phyloP scores from a whole-genome alignment of 2,113 vertebrate genomes.

The Poecilia latipinna region DNA sequence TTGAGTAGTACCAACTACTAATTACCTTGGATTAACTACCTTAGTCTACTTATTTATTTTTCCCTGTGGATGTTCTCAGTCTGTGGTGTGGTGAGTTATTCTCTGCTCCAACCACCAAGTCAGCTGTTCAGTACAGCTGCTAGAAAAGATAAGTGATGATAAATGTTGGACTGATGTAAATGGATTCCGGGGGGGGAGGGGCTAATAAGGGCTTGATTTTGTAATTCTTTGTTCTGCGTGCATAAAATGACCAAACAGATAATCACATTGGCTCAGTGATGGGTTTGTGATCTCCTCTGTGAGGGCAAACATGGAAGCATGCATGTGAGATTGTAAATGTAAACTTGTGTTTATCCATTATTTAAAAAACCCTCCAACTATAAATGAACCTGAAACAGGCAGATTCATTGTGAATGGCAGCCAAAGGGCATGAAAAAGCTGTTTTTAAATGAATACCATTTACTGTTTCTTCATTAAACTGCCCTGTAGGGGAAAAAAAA shows the following conservation, averaged over 20 bases:
- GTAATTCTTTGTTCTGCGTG: too few species aligned
- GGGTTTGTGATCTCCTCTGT: constrained; percentile 20
- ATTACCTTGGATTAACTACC: too few species aligned
- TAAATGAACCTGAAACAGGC: constrained; percentile 21
- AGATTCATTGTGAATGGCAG: neutral
- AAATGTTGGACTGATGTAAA: too few species aligned
- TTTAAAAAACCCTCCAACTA: neutral
- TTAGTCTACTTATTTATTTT: too few species aligned
- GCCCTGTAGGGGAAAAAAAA: neutral
- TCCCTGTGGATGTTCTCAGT: too few species aligned
- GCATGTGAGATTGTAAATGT: constrained; percentile 25
- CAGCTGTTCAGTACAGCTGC: too few species aligned
- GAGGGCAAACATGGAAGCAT: constrained; percentile 20
- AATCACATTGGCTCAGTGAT: constrained; percentile 44
- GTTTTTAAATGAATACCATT: constrained; percentile 3
- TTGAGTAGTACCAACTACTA: too few species aligned
- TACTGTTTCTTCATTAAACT: constrained; percentile 2
- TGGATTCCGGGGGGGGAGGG: too few species aligned
- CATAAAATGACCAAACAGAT: neutral
- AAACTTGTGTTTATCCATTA: constrained; percentile 1
- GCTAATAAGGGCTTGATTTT: too few species aligned
- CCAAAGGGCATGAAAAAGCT: constrained; percentile 23
- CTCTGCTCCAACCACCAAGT: too few species aligned
- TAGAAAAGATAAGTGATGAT: too few species aligned
- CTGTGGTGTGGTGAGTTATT: too few species aligned